phyloP scores from a whole-genome alignment of 2,113 vertebrate genomes.

The Trinectes maculatus region DNA sequence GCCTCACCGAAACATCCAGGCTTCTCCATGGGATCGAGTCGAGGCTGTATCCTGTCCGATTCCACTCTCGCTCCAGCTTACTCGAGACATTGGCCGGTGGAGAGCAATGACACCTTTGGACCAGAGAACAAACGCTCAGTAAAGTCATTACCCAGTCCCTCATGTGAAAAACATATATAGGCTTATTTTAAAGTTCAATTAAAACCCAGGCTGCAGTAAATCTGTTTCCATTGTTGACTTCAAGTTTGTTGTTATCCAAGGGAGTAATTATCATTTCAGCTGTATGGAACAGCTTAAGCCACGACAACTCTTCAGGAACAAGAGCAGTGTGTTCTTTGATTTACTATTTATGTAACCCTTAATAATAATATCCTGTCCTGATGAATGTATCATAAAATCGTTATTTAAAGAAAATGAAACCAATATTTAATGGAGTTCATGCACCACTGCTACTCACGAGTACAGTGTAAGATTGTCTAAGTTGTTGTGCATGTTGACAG shows the following conservation, averaged over 20 bases:
- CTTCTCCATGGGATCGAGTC: constrained; percentile 86
- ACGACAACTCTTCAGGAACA: constrained; percentile 15
- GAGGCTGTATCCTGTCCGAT: constrained; percentile 75
- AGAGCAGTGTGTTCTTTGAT: background rate
- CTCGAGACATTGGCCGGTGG: constrained; percentile 83
- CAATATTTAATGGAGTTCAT: background rate
- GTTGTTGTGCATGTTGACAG: constrained; percentile 90
- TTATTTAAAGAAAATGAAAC: background rate
- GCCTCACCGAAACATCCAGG: constrained; percentile 89
- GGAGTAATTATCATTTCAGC: constrained; percentile 1
- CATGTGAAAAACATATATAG: background rate
- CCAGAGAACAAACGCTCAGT: background rate
- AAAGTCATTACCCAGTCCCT: background rate
- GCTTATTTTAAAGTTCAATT: constrained; percentile 11
- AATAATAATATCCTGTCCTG: background rate
- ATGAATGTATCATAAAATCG: background rate
- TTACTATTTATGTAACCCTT: background rate
- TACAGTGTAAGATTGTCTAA: constrained; percentile 90
- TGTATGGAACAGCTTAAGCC: background rate
- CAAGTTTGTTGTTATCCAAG: background rate
- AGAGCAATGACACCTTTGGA: constrained; percentile 86
- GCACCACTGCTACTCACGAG: constrained; percentile 83
- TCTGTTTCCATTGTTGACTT: background rate
- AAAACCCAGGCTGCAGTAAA: background rate
- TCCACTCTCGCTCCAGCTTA: constrained; percentile 80